Evolutionary conservation across 2,113 vertebrate genomes (phyloP).

Genomic region (Hippoglossus stenolepis): DNA sequence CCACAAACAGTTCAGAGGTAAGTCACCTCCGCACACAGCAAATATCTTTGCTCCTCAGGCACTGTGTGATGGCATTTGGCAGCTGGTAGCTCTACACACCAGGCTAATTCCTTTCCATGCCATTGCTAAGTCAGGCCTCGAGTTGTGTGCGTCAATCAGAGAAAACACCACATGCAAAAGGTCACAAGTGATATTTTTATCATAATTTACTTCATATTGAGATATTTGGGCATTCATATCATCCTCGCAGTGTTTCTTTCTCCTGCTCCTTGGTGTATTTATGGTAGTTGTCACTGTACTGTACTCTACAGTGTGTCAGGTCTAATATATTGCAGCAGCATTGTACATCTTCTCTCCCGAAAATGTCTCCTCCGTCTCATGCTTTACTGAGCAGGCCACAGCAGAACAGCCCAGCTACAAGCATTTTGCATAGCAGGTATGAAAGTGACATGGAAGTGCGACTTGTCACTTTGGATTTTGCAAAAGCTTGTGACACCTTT

Average conservation of each 20-base stretch:
- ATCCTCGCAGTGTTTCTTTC: too few relatives aligned
- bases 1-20: neutral
- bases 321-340: too few relatives aligned
- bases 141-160: conserved; percentile 10
- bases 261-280: too few relatives aligned
- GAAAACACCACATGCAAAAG: neutral
- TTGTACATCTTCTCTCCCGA: too few relatives aligned
- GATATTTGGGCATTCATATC: neutral
- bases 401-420: too few relatives aligned
- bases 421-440: too few relatives aligned
- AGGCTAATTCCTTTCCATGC: conserved; percentile 22
- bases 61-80: conserved; percentile 22
- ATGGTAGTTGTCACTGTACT: too few relatives aligned
- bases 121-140: conserved; percentile 29
- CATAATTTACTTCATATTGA: neutral
- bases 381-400: too few relatives aligned
- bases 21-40: neutral
- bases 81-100: neutral
- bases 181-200: neutral
- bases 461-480: too few relatives aligned
- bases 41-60: neutral
- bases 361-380: too few relatives aligned
- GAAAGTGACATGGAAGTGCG: too few relatives aligned
- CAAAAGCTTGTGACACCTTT: neutral
- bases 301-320: too few relatives aligned